Conservation (phyloP, 2,797 vertebrate species). For the Galagoides demidoff region DNA sequence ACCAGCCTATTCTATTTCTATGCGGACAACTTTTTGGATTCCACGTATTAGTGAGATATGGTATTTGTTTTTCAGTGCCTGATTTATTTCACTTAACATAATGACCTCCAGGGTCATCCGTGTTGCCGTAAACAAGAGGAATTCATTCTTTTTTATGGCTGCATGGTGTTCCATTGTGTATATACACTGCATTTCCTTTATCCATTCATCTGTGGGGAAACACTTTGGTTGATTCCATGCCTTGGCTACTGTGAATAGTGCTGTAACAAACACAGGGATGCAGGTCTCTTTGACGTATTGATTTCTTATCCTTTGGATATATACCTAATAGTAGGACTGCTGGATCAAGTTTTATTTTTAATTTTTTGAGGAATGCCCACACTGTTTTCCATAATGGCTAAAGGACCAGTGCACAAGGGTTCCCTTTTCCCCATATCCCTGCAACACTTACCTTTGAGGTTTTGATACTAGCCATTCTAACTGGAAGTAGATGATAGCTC, state of each 20-base stretch:
- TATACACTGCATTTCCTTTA: not conserved
- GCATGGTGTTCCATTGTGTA: not conserved
- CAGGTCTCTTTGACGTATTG: not conserved
- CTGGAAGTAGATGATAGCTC: not conserved
- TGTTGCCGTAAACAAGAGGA: not conserved
- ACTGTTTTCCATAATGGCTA: not conserved
- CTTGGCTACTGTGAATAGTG: not conserved
- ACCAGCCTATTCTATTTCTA: not conserved
- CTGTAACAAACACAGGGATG: not conserved
- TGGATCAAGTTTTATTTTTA: not conserved
- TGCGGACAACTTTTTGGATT: not conserved
- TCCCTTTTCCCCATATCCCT: not conserved
- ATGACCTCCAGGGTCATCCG: not conserved
- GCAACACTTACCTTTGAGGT: not conserved
- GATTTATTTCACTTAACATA: not conserved
- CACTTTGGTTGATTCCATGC: not conserved
- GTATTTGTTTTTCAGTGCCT: not conserved
- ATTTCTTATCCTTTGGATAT: not conserved
- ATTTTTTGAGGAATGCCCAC: not conserved
- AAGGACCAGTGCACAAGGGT: not conserved
- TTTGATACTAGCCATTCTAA: not conserved
- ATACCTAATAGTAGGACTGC: not conserved
- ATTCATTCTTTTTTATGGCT: not conserved
- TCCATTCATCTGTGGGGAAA: not conserved
- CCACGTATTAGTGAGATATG: not conserved